Base-by-base conservation (phyloP, 1,140 invertebrate species). In the Drosophila gunungcola region DNA sequence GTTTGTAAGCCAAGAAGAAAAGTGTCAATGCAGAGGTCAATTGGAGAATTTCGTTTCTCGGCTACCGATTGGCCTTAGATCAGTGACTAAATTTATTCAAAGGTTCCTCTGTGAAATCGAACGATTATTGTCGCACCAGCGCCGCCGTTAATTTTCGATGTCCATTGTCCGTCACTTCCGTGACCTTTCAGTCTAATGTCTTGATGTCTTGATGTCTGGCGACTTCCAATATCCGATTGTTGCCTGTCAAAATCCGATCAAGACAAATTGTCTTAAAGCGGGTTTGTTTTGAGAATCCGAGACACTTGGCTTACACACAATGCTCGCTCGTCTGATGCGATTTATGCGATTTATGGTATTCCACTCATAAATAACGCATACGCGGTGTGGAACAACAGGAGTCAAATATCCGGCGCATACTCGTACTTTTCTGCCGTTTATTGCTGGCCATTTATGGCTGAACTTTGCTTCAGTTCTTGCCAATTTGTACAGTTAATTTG, bases 41-140 rank as follows among this genome's bases (percentile, higher is more conserved):
- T 42, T 69, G 62, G 32, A 49, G 54, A 69, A 45, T 57, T 34
- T 38, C 10, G 53, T 62, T 77, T 83, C 55, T 80, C 10, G 46
- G 45, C 57, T 78, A 38, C 52, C 68, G 72, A 51, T 51, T 80
- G 43, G 54, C 62, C 64, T 68, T 52, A 39, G 51, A 57, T 60
- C 34, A 43, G 27, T 25, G 27, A 41, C 48, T 54, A 80, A 83
- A 89, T 76, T 46, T 69, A 83, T 79, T 60, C 75, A 77, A 73
- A 79, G 32, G 54, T 42, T 60, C 67, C 70, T 53, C 63, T 43
- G 52, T 76, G 60, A 63, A 75, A 78, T 85, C 69, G 75, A 85
- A 64, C 83, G 82, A 62, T 85, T 85, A 85, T 85, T 85, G 76
- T 88, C 69, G 68, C 78, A 63, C 60, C 57, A 74, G 51, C 61